These are phyloP conservation scores for Panthera leo DNA, from an alignment of 2,113 vertebrate genomes.

Conservation along the genomic window DNA sequence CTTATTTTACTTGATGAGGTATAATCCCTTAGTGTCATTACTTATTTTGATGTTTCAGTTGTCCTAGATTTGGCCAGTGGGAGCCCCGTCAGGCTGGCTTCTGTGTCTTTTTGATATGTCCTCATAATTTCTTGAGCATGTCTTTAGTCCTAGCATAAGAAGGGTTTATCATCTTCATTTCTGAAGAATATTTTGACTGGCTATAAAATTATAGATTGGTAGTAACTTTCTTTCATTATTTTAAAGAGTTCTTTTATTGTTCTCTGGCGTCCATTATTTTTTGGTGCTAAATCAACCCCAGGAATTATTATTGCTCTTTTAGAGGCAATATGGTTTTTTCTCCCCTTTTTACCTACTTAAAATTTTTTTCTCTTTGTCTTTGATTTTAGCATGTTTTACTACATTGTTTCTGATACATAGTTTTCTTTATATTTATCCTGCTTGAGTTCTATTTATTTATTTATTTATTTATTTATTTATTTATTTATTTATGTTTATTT, in stretches of 20 bases:
- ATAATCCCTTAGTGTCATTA: not conserved
- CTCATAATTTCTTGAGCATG: not conserved
- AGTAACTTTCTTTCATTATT: not conserved
- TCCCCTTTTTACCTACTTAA: not conserved
- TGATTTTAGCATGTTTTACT: not conserved
- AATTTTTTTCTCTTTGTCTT: not conserved
- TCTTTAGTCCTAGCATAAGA: not conserved
- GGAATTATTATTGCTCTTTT: not conserved
- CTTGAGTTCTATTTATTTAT: not conserved
- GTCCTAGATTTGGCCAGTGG: not conserved
- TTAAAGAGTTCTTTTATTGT: not conserved
- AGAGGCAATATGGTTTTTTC: not conserved
- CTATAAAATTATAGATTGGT: not conserved
- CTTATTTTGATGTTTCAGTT: constrained; percentile 23
- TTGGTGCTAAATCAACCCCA: not conserved
- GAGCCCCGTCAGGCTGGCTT: not conserved
- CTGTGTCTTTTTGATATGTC: not conserved
- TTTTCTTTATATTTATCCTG: not conserved
- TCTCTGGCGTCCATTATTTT: not conserved
- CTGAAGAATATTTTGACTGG: constrained; percentile 28
- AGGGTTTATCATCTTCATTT: not conserved
- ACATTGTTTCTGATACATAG: not conserved
- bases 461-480: too few species aligned
- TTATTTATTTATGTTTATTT: too few species aligned
- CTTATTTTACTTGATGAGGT: not conserved